A percentile compares a stretch with the other conserved stretches of the same genome.
phyloP scores from a whole-genome alignment of 2,113 vertebrate species.

The Ceratotherium simum region DNA sequence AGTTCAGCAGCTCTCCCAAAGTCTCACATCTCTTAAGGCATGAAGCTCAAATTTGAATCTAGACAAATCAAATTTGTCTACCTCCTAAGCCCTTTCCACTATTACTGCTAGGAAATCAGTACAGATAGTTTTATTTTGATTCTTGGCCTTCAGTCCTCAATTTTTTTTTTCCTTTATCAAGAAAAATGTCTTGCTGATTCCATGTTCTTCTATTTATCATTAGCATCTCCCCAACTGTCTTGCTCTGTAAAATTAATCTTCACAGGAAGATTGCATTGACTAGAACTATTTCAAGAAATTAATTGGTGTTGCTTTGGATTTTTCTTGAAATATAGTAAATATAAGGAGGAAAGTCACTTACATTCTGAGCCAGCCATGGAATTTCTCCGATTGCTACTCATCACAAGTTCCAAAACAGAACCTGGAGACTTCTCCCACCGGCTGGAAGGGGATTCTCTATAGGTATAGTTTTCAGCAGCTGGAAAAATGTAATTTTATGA shows the following conservation, averaged over 20 bases:
- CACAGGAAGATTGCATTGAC: not conserved
- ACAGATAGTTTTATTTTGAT: slow-evolving; percentile 22
- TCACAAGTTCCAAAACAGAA: not conserved
- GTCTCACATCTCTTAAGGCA: not conserved
- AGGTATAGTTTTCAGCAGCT: not conserved
- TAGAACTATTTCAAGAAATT: slow-evolving; percentile 21
- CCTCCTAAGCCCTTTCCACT: not conserved
- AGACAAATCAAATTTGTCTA: not conserved
- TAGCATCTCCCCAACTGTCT: not conserved
- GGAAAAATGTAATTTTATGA: not conserved
- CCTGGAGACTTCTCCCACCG: not conserved
- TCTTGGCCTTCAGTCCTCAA: not conserved
- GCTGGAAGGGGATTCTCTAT: not conserved
- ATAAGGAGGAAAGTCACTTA: not conserved
- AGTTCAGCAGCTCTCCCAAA: not conserved
- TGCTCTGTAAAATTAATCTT: not conserved
- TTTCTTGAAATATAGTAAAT: not conserved
- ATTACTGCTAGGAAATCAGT: not conserved
- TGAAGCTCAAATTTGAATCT: not conserved
- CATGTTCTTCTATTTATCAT: not conserved
- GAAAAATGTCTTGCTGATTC: not conserved
- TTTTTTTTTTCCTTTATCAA: not conserved
- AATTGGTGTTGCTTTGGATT: not conserved
- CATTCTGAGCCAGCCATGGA: not conserved
- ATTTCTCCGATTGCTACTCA: not conserved